Evolutionary conservation across 2,797 vertebrate genomes (phyloP), one percentile per base, ranked within the genome.

Genomic region (Micromesistius poutassou): DNA sequence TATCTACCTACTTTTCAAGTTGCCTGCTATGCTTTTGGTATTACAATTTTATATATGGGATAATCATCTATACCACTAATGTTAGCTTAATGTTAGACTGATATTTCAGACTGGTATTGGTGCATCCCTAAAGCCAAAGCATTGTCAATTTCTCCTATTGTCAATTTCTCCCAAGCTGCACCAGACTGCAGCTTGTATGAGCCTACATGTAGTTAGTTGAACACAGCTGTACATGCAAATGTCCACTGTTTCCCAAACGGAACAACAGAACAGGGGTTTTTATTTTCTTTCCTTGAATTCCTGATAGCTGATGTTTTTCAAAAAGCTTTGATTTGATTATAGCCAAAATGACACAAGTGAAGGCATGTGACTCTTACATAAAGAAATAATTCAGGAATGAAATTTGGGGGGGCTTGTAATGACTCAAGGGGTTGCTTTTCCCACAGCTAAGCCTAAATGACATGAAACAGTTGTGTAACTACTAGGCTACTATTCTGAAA

Each of bases 331-430:
- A 92, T 90, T 87, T 35, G 79, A 89, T 91, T 87, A 78, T 78
- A 80, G 30, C 79, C 77, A 73, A 86, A 87, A 82, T 86, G 84
- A 90, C 87, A 84, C 31, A 89, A 91, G 88, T 89, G 89, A 89
- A 91, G 88, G 90, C 84, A 76, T 74, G 89, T 92, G 90, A 91
- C 88, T 92, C 89, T 78, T 85, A 66, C 83, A 81, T 89, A 90
- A 90, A 90, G 87, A 80, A 92, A 86, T 92, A 80, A 87, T 85
- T 90, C 84, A 86, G 68, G 76, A 82, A 87, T 78, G 83, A 85
- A 91, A 87, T 91, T 88, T 87, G 83, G 76, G 82, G 82, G 35
- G 74, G 25, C 75, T 80, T 7, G 55, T 84, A 71, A 72, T 73
- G 36, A 76, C 81, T 82, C 81, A 76, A 84, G 80, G 75, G 62